phyloP scores from a whole-genome alignment of 2,797 vertebrate species.

The Odontamblyopus lacepedii region DNA sequence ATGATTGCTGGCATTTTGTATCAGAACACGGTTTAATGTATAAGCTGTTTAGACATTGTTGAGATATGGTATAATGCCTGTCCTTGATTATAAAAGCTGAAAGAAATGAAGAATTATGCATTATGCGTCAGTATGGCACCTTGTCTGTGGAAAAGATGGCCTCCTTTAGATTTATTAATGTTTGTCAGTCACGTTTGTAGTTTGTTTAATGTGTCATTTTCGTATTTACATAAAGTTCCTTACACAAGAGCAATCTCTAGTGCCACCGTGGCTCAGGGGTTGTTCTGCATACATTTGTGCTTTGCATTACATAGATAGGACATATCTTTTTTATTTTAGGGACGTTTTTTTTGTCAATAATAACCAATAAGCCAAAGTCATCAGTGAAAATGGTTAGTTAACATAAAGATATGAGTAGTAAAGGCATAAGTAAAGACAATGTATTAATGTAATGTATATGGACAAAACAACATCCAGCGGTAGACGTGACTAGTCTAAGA shows the following conservation, averaged over 20 bases:
- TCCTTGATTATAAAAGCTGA: background rate
- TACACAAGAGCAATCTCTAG: background rate
- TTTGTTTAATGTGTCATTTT: conserved; percentile 1
- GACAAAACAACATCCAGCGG: conserved; percentile 8
- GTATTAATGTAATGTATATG: conserved; percentile 3
- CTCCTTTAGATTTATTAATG: background rate
- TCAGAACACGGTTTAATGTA: background rate
- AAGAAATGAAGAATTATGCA: background rate
- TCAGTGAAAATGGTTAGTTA: conserved; percentile 13
- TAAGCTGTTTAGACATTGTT: background rate
- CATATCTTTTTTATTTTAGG: background rate
- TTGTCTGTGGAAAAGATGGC: background rate
- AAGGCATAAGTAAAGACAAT: background rate
- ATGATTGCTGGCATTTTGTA: background rate
- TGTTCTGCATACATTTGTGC: background rate
- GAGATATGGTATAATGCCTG: background rate
- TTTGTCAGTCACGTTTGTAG: background rate
- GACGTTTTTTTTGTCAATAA: background rate
- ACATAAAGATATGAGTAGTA: background rate
- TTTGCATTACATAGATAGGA: background rate
- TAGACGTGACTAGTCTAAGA: conserved; percentile 19
- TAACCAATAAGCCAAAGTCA: background rate
- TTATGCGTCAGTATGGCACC: background rate
- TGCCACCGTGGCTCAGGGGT: background rate
- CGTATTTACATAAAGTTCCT: background rate